These are phyloP conservation scores for Myzus persicae DNA, from an alignment of 1,140 invertebrate genomes.

Conservation along the genomic window DNA sequence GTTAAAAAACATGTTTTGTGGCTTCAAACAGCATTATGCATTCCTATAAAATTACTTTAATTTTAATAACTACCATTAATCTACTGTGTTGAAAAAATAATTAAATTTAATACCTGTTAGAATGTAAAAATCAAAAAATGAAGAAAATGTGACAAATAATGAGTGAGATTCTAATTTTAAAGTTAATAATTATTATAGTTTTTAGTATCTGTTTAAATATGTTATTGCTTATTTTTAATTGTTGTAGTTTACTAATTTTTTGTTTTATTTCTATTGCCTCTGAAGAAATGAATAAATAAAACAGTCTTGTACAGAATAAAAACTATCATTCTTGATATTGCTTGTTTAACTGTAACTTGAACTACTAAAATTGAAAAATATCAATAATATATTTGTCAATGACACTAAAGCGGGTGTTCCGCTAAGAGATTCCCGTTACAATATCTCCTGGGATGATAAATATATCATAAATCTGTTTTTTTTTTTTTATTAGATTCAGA, in stretches of 20 bases:
- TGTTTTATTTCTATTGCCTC: slow-evolving; percentile 38
- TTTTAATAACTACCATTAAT: background rate
- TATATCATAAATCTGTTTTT: no score
- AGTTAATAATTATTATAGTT: background rate
- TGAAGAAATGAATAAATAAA: background rate
- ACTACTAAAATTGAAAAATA: background rate
- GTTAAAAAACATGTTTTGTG: slow-evolving; percentile 44
- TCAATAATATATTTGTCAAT: background rate
- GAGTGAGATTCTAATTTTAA: slow-evolving; percentile 34
- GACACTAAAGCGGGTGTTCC: no score
- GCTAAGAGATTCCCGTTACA: no score
- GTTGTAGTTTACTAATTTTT: background rate
- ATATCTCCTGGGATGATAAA: no score
- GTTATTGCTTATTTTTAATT: background rate
- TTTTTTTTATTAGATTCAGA: no score
- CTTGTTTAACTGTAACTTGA: background rate
- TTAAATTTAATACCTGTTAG: background rate
- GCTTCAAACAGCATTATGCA: slow-evolving; percentile 51
- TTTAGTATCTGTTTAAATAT: background rate
- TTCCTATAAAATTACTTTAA: slow-evolving; percentile 53
- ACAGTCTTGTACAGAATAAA: background rate
- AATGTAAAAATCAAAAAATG: slow-evolving; percentile 24
- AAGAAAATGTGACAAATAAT: background rate
- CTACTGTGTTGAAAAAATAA: background rate
- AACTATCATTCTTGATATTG: background rate